Base-by-base conservation (phyloP, 1,140 invertebrate species). In the Chironomus striatipennis region DNA sequence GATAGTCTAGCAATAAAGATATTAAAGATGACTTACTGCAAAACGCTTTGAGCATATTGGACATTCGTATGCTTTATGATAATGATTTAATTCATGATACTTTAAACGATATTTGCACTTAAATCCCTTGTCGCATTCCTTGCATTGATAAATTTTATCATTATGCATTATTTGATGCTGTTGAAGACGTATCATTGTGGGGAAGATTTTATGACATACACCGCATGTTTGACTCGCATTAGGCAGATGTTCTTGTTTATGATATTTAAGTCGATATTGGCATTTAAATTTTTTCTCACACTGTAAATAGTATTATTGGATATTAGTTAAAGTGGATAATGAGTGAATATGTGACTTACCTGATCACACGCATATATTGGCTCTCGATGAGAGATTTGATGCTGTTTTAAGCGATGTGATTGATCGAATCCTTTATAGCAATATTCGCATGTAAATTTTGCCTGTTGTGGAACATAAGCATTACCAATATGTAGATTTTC, bases 51-150 rank as follows among this genome's bases (percentile, higher is more conserved):
- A 70, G 17, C 65, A 70, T 7, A 70, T 70, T 7, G 17, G 20
- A 20, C 65, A 70, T 70, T 70, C 65, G 10, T 70, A 70, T 20
- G 65, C 65, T 21, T 70, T 70, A 20, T 70, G 17, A 70, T 70
- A 70, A 18, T 70, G 65, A 70, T 70, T 70, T 12, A 70, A 17
- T 10, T 70, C 65, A 20, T 70, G 65, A 70, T 70, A 70, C 18
- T 70, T 70, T 21, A 70, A 20, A 70, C 65, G 65, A 70, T 70
- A 70, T 70, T 70, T 70, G 65, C 65, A 70, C 10, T 70, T 70
- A 10, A 70, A 70, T 1, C 17, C 17, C 18, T 70, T 70, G 9
- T 70, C 17, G 10, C 65, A 70, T 70, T 70, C 65, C 9, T 18
- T 20, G 18, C 65, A 70, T 70, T 70, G 17, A 70, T 70, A 70